Conservation (phyloP, 2,113 vertebrate genomes). For the Mystacornis crossleyi region DNA sequence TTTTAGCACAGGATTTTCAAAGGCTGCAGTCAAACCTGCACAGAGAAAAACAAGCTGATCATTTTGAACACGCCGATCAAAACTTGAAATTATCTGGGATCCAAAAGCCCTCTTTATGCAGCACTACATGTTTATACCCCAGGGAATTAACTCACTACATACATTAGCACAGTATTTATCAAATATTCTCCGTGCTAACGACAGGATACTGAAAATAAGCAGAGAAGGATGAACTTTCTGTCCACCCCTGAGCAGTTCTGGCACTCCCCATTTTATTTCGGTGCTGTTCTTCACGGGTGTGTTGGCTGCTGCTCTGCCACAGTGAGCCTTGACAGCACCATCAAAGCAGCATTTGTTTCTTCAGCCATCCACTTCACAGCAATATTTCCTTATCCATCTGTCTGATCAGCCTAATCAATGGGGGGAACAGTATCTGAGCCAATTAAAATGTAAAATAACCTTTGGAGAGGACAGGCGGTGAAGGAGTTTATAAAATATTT, state of each 20-base stretch:
- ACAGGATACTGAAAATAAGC: background rate
- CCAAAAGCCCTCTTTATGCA: background rate
- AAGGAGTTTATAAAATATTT: background rate
- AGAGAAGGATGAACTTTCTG: background rate
- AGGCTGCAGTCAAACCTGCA: background rate
- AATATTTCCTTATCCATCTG: background rate
- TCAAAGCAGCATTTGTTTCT: background rate
- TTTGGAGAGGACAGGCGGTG: background rate
- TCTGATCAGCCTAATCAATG: background rate
- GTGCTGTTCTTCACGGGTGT: fast-evolving
- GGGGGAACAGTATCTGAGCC: background rate
- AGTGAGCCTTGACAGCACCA: background rate
- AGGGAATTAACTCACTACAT: background rate
- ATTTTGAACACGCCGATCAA: background rate
- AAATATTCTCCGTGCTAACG: background rate
- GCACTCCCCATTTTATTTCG: background rate
- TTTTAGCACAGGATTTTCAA: background rate
- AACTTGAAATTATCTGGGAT: background rate
- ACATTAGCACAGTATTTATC: background rate
- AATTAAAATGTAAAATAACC: background rate
- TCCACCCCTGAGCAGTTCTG: background rate
- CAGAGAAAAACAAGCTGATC: background rate
- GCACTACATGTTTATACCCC: background rate
- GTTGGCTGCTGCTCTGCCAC: background rate
- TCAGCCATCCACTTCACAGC: background rate